Conservation (phyloP, 2,797 vertebrate genomes). For the Gymnopithys bicolor region DNA sequence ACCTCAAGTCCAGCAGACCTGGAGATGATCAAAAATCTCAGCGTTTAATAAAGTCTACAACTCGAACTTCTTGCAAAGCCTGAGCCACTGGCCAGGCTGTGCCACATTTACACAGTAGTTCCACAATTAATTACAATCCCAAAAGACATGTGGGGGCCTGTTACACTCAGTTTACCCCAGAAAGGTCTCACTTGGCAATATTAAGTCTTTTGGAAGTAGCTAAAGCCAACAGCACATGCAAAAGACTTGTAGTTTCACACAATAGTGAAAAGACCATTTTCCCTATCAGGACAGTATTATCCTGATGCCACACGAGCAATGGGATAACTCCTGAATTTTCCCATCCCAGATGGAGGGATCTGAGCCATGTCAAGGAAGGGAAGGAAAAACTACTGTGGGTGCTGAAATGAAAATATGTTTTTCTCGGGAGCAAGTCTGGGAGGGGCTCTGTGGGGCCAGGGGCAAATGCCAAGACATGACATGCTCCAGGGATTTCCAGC, state of each 20-base stretch:
- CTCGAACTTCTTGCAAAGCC: not conserved
- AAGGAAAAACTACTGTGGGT: not conserved
- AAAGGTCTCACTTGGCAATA: not conserved
- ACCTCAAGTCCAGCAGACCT: not conserved
- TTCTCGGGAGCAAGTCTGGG: not conserved
- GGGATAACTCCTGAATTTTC: not conserved
- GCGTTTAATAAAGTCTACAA: not conserved
- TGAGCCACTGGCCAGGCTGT: not conserved
- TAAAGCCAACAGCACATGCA: not conserved
- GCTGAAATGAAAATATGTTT: not conserved
- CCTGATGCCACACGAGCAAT: fast-evolving
- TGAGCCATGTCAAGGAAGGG: not conserved
- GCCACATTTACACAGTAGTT: not conserved
- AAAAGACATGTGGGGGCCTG: not conserved
- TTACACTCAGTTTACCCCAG: not conserved
- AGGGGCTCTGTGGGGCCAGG: fast-evolving
- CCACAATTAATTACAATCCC: not conserved
- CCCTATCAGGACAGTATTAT: not conserved
- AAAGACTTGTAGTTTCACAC: not conserved
- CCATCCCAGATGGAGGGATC: not conserved
- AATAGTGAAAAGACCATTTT: not conserved
- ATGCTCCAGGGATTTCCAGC: not conserved
- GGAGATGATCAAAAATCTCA: not conserved
- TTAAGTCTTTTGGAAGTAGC: not conserved
- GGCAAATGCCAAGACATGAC: not conserved